Evolutionary conservation across 1,140 invertebrate genomes (phyloP).

Genomic region (Chrysopa pallens): DNA sequence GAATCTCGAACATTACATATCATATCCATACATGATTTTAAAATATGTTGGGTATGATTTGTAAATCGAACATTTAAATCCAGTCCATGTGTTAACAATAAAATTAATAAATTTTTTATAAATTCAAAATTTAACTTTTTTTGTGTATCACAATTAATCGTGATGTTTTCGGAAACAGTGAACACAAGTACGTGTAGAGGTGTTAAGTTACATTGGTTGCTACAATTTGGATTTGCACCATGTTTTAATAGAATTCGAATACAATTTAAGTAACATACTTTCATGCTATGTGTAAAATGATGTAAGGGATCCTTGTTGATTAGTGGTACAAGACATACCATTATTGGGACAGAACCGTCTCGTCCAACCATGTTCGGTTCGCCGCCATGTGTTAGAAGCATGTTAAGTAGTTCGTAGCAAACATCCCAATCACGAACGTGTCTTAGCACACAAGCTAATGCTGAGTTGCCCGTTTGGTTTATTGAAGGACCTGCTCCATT

Average conservation of each 20-base stretch:
- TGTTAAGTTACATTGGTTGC: conserved; percentile 46
- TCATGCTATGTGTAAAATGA: conserved; percentile 56
- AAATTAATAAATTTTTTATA: conserved; percentile 42
- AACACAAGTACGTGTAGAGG: conserved; percentile 55
- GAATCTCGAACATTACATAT: conserved; percentile 45
- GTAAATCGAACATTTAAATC: conserved; percentile 38
- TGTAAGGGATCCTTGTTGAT: conserved; percentile 59
- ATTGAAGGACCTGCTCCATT: conserved; percentile 46
- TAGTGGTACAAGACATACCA: conserved; percentile 53
- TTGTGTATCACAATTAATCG: conserved; percentile 38
- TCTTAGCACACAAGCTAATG: conserved; percentile 48
- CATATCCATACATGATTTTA: conserved; percentile 49
- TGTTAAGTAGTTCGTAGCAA: conserved; percentile 49
- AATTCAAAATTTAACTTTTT: conserved; percentile 45
- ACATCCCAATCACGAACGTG: conserved; percentile 62
- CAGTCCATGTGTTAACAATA: conserved; percentile 47
- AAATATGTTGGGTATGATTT: conserved; percentile 41
- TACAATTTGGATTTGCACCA: conserved; percentile 55
- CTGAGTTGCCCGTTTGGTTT: conserved; percentile 50
- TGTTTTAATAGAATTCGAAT: conserved; percentile 46
- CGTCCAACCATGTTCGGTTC: conserved; percentile 49
- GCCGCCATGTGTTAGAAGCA: conserved; percentile 48
- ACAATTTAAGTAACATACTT: conserved; percentile 56
- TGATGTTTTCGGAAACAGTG: conserved; percentile 52
- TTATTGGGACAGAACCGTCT: conserved; percentile 51